Conservation (phyloP, 2,797 vertebrate species). For the Potorous gilbertii region DNA sequence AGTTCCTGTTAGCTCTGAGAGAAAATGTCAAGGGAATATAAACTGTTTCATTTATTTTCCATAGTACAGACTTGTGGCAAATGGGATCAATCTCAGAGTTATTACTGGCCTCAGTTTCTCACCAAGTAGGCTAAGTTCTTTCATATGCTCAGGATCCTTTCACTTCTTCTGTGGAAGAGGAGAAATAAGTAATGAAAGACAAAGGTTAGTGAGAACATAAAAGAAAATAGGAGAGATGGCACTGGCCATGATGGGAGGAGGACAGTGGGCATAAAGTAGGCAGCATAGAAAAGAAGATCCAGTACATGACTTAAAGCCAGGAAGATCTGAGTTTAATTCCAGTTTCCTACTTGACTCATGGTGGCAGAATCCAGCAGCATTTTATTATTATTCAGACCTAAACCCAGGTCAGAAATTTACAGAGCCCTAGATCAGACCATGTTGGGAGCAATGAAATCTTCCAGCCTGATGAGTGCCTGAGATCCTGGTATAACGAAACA, state of each 20-base stretch:
- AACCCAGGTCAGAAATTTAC: not conserved
- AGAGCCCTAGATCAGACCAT: not conserved
- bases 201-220: not conserved
- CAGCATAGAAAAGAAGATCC: not conserved
- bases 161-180: not conserved
- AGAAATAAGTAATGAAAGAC: not conserved
- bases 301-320: not conserved
- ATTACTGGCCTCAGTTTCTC: not conserved
- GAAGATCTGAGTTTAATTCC: too few relatives aligned
- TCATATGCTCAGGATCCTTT: not conserved
- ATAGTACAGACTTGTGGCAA: not conserved
- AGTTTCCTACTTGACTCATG: too few relatives aligned
- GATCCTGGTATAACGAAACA: not conserved
- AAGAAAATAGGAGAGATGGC: not conserved
- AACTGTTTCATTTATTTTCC: not conserved
- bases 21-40: not conserved
- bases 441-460: not conserved
- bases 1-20: constrained; percentile 27
- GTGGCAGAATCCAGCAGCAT: not conserved
- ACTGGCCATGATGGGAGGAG: not conserved
- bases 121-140: not conserved
- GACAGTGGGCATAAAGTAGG: not conserved
- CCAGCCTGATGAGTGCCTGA: not conserved
- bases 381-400: not conserved
- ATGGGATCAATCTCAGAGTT: not conserved